These are phyloP conservation scores for Eudorcas thomsonii DNA, from an alignment of 2,113 vertebrate species.

Conservation along the genomic window DNA sequence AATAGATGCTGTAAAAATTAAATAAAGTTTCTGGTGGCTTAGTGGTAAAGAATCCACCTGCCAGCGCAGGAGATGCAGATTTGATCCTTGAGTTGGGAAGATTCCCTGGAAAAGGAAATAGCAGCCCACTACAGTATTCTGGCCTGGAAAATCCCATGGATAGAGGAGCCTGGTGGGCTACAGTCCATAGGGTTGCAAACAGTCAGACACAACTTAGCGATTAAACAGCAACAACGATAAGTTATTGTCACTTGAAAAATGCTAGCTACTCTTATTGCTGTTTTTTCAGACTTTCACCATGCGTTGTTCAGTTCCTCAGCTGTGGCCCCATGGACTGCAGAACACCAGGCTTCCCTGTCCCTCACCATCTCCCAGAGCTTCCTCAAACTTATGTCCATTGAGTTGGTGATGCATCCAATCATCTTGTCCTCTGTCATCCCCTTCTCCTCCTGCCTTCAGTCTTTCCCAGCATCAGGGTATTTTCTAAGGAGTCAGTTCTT, in stretches of 20 bases:
- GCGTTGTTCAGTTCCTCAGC: not conserved
- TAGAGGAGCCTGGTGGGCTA: not conserved
- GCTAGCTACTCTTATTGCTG: not conserved
- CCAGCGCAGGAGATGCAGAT: not conserved
- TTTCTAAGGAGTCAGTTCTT: not conserved
- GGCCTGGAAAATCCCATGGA: not conserved
- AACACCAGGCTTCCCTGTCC: not conserved
- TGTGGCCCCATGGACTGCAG: not conserved
- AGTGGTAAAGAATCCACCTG: not conserved
- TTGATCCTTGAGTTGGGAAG: not conserved
- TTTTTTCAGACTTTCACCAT: not conserved
- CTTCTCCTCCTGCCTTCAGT: not conserved
- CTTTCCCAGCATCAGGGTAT: not conserved
- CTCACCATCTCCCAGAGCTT: not conserved
- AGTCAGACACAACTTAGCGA: fast-evolving
- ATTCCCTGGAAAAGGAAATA: not conserved
- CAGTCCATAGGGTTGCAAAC: not conserved
- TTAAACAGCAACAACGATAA: not conserved
- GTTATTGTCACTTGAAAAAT: not conserved
- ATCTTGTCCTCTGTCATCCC: not conserved
- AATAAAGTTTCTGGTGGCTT: not conserved
- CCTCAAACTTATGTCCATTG: not conserved
- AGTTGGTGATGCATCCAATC: not conserved
- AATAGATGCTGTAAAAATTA: not conserved
- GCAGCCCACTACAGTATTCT: not conserved